phyloP scores from a whole-genome alignment of 2,888 invertebrate species.

The Phengaris alcon region DNA sequence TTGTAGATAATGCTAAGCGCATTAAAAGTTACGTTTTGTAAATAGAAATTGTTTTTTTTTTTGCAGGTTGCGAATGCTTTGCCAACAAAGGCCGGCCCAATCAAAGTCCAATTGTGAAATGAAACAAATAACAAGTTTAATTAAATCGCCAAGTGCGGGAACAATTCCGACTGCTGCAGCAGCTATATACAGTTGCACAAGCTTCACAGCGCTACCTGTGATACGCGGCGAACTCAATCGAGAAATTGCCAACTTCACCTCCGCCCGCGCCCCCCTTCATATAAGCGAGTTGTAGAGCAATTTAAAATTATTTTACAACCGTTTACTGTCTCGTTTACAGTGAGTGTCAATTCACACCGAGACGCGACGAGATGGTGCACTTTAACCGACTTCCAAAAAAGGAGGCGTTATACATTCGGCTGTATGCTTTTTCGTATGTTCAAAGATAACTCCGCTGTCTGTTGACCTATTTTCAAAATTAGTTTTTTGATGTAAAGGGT shows the following conservation, averaged over 20 bases:
- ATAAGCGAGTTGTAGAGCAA: conserved; percentile 2
- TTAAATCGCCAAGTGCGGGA: conserved; percentile 73
- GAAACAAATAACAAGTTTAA: conserved; percentile 79
- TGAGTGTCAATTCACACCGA: no score
- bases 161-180: conserved; percentile 60
- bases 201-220: conserved; percentile 52
- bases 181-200: conserved; percentile 63
- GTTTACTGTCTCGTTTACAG: no score
- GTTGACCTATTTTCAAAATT: no score
- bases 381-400: no score
- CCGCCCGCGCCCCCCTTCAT: conserved; percentile 37
- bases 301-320: background rate
- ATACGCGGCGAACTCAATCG: conserved; percentile 55
- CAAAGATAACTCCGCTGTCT: no score
- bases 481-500: no score
- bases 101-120: conserved; percentile 74
- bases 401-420: no score
- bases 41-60: conserved; percentile 1
- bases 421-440: no score
- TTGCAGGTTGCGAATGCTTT: conserved; percentile 9
- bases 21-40: background rate
- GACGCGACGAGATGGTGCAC: no score
- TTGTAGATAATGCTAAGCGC: no score
- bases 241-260: conserved; percentile 44
- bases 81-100: conserved; percentile 57